phyloP scores from a whole-genome alignment of 1,140 invertebrate genomes.

The Drosophila santomea region DNA sequence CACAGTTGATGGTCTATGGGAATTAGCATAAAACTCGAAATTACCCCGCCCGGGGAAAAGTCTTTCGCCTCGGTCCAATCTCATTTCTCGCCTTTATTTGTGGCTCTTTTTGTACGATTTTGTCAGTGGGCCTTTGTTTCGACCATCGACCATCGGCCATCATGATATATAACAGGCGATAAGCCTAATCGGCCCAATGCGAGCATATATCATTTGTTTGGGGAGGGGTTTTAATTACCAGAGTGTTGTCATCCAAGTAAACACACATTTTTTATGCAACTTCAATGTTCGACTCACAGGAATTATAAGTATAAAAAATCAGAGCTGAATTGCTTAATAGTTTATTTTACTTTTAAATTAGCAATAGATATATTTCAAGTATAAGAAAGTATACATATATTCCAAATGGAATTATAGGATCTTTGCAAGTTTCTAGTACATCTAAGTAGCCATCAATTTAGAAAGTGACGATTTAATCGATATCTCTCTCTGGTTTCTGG shows the following conservation, averaged over 20 bases:
- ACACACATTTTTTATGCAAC: neutral
- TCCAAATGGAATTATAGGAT: neutral
- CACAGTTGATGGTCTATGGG: constrained; percentile 6
- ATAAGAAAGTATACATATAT: no score
- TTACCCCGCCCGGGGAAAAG: constrained; percentile 19
- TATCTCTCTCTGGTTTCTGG: neutral
- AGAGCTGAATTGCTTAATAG: no score
- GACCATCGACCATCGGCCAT: constrained; percentile 12
- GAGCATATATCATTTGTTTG: constrained; percentile 24
- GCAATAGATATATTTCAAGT: no score
- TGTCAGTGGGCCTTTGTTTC: constrained; percentile 55
- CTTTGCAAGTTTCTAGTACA: no score
- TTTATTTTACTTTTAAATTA: neutral
- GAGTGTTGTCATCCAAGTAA: neutral
- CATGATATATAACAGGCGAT: constrained; percentile 61
- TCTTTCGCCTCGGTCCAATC: constrained; percentile 2
- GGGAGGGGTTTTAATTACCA: neutral
- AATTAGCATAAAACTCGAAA: constrained; percentile 46
- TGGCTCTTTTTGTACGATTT: constrained; percentile 60
- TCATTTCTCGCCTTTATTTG: constrained; percentile 10
- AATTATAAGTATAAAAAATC: no score
- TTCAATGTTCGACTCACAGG: neutral
- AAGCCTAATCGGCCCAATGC: constrained; percentile 31
- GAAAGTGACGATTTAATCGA: constrained; percentile 14
- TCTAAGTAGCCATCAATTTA: neutral